Base-by-base conservation (phyloP, 2,888 invertebrate species). In the Drosophila affinis region DNA sequence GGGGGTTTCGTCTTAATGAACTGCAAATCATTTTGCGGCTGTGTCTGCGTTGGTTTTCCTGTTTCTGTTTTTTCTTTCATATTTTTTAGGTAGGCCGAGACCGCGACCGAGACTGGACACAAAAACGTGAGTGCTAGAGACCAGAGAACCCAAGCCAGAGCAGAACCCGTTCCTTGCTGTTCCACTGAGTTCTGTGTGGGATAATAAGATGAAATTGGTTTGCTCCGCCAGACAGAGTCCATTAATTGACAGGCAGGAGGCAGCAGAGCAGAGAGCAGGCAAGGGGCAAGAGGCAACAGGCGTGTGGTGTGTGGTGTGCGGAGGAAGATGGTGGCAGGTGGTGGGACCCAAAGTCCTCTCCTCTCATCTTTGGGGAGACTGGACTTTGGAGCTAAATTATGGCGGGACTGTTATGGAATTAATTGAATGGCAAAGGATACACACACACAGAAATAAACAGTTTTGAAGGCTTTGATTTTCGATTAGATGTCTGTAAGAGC, bases 1-100 rank as follows among this genome's bases (percentile, higher is more conserved):
- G 70, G 75, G 69, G 72, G 64, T 58, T 69, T 72, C 76, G 73
- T 75, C 80, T 87, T 90, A 89, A 90, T 89, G 90, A 90, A 87
- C 89, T 75, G 85, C 90, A 88, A 90, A 87, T 89, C 81, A 87
- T 90, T 89, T 87, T 75, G 68, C 78, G 78, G 71, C 82, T 81
- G 65, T 81, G 87, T 83, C 84, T 86, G 82, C 81, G 78, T 84
- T 77, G 74, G 70, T 49, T 72, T 59, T 69, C 47, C 59, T 52
- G 70, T 70, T 69, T 69, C 71, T 62, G 53, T 39, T 54, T 53
- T 39, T 27, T 52, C 64, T 24, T 24, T n/a, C 21, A 14, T 29
- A 53, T 48, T 55, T 48, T 75, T 67, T 45, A 59, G 74, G 62
- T 61, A 63, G 79, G 62, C 62, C 45, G 60, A 34, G 45, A 39